These are phyloP conservation scores for Cricetomys ansorgei DNA, from an alignment of 2,113 vertebrate species.

Conservation along the genomic window DNA sequence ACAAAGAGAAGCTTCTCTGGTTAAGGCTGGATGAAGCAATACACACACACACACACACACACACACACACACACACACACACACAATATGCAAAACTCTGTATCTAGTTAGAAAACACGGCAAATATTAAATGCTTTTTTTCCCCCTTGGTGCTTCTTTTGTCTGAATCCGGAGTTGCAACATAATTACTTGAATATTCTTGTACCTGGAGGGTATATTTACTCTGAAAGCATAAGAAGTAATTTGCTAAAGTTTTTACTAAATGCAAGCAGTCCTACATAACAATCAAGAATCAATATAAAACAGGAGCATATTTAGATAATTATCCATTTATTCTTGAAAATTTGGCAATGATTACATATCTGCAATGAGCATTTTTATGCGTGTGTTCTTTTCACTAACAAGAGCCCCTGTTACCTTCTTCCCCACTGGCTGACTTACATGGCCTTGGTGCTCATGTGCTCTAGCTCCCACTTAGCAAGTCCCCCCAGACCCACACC, in stretches of 20 bases:
- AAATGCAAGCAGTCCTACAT: neutral
- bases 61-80: too few species aligned
- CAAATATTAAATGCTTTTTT: neutral
- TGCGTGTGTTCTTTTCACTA: neutral
- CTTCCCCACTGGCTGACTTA: neutral
- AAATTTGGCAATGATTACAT: neutral
- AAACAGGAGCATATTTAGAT: neutral
- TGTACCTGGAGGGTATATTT: neutral
- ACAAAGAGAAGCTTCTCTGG: neutral
- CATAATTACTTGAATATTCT: neutral
- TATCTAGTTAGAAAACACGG: constrained; percentile 22
- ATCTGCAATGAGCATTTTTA: neutral
- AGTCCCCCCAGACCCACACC: accelerated
- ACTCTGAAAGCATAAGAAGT: neutral
- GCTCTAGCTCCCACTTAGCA: accelerated
- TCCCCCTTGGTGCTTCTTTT: neutral
- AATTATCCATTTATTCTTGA: neutral
- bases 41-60: neutral
- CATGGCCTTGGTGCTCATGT: accelerated
- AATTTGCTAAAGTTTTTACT: neutral
- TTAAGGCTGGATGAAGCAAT: neutral
- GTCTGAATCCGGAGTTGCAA: neutral
- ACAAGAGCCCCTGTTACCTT: accelerated
- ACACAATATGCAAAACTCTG: neutral
- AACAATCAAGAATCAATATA: neutral